These are phyloP conservation scores for Trachelus troglodyta DNA, from an alignment of 2,888 invertebrate species.

Conservation along the genomic window DNA sequence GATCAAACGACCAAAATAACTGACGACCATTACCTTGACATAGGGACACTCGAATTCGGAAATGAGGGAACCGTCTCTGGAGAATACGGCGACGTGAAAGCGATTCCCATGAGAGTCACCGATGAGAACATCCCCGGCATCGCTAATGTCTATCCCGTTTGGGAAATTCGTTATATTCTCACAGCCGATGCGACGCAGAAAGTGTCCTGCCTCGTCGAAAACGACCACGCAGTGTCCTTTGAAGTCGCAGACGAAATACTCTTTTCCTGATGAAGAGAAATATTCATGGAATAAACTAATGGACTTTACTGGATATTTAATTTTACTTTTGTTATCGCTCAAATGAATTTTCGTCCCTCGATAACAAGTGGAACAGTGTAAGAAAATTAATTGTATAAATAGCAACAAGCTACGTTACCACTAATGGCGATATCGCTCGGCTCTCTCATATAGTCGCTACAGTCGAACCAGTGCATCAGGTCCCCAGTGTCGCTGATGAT, in stretches of 20 bases:
- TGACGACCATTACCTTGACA: slow-evolving; percentile 80
- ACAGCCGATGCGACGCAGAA: slow-evolving; percentile 92
- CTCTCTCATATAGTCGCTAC: slow-evolving; percentile 97
- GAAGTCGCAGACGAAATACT: slow-evolving; percentile 97
- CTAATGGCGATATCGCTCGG: slow-evolving; percentile 97
- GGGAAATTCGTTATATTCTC: slow-evolving; percentile 97
- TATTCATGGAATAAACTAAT: neutral
- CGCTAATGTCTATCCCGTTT: slow-evolving; percentile 97
- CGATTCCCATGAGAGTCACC: slow-evolving; percentile 98
- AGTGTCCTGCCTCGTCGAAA: slow-evolving; percentile 92
- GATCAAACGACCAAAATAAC: neutral
- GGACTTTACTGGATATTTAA: no score
- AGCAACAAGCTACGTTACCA: slow-evolving; percentile 69
- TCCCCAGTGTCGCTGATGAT: slow-evolving; percentile 93
- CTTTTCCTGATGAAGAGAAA: slow-evolving; percentile 75
- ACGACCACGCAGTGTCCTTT: slow-evolving; percentile 98
- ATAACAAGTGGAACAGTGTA: neutral
- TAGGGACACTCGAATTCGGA: slow-evolving; percentile 97
- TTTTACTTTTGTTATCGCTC: no score
- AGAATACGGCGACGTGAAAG: slow-evolving; percentile 96
- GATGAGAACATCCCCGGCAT: slow-evolving; percentile 95
- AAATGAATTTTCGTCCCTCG: no score
- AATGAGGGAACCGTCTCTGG: slow-evolving; percentile 85
- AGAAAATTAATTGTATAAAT: slow-evolving; percentile 6
- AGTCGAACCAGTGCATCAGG: slow-evolving; percentile 95